Conservation (phyloP, 2,797 vertebrate genomes). For the Buphagus erythrorhynchus region DNA sequence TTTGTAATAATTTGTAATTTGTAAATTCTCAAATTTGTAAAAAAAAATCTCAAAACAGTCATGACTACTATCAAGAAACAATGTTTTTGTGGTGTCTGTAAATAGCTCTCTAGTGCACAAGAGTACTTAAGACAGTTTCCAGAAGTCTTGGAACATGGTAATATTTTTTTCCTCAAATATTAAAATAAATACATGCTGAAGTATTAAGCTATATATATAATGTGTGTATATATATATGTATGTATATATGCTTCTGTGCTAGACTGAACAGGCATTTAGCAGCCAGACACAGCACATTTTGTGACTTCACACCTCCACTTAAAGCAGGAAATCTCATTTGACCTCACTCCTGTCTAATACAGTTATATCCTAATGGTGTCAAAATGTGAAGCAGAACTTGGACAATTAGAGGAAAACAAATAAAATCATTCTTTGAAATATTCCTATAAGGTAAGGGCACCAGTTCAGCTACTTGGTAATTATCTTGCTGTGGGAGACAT, state of each 20-base stretch:
- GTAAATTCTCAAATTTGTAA: not conserved
- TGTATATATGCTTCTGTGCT: not conserved
- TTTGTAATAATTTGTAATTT: no score
- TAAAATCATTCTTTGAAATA: not conserved
- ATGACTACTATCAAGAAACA: not conserved
- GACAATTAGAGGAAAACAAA: not conserved
- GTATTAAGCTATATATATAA: not conserved
- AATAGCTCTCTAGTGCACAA: not conserved
- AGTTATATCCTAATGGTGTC: not conserved
- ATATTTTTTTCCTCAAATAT: not conserved
- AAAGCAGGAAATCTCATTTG: not conserved
- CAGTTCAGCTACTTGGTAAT: not conserved
- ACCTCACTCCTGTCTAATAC: not conserved
- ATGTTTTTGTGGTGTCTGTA: not conserved
- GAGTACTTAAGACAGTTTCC: not conserved
- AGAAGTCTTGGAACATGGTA: not conserved
- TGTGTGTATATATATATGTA: not conserved
- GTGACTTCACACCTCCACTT: not conserved
- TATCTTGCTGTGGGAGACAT: not conserved
- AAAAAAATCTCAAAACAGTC: not conserved
- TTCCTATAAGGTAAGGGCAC: not conserved
- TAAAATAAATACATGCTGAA: not conserved
- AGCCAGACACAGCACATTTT: not conserved
- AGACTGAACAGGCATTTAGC: not conserved
- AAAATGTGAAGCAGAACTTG: not conserved